These are phyloP conservation scores for Enteromius paludinosus DNA, from an alignment of 2,797 vertebrate species.

Conservation along the genomic window DNA sequence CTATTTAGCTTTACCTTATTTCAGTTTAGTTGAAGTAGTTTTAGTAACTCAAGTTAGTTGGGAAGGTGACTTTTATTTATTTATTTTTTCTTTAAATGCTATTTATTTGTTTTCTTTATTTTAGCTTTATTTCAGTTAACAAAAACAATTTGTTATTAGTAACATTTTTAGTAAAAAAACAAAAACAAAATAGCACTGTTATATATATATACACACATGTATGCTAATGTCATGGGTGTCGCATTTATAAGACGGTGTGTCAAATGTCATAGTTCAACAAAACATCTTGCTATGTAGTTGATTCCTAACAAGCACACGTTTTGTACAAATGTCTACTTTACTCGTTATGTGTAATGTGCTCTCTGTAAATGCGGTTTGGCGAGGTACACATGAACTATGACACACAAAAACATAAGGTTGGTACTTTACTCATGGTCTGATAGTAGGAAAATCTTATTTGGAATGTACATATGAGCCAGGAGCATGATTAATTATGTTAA, in stretches of 20 bases:
- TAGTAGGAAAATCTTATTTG: background rate
- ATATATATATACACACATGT: background rate
- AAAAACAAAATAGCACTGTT: too few species aligned
- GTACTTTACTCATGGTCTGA: constrained; percentile 4
- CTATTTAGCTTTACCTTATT: background rate
- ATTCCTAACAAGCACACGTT: background rate
- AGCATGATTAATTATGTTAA: background rate
- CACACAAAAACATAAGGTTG: background rate
- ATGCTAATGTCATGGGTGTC: background rate
- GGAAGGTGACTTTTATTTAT: background rate
- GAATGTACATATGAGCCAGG: background rate
- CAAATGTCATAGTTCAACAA: background rate
- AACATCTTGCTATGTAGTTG: background rate
- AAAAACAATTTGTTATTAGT: background rate
- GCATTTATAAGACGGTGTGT: background rate
- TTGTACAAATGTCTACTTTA: background rate
- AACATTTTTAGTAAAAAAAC: background rate
- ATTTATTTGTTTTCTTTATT: background rate
- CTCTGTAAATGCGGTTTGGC: background rate
- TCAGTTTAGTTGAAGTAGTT: background rate
- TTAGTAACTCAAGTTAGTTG: background rate
- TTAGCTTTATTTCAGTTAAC: background rate
- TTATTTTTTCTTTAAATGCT: background rate
- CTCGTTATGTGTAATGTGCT: background rate
- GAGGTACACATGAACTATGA: background rate